phyloP scores from a whole-genome alignment of 2,113 vertebrate genomes.

The Neolamprologus fasciatus region DNA sequence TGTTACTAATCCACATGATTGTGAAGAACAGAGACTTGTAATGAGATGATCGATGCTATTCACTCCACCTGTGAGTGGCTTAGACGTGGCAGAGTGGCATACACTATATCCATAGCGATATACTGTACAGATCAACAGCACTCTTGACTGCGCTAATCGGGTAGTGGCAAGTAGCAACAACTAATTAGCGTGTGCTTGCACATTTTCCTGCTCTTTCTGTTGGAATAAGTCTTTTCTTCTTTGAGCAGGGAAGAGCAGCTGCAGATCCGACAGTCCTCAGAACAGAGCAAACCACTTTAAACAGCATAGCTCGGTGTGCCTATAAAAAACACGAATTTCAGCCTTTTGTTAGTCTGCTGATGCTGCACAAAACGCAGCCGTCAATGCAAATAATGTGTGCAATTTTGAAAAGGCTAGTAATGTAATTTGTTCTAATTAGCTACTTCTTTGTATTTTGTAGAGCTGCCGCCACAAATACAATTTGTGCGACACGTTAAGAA shows the following conservation, averaged over 20 bases:
- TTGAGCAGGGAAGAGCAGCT: neutral
- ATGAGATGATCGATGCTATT: neutral
- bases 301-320: neutral
- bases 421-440: constrained; percentile 14
- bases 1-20: neutral
- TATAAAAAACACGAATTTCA: neutral
- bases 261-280: neutral
- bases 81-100: neutral
- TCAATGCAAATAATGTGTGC: neutral
- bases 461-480: neutral
- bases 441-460: neutral
- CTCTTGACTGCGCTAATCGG: constrained; percentile 51
- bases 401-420: neutral
- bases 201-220: constrained; percentile 11
- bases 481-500: neutral
- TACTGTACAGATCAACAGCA: neutral
- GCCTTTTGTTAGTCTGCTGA: constrained; percentile 19
- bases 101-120: neutral
- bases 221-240: neutral
- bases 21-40: neutral
- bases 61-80: neutral
- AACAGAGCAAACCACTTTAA: neutral
- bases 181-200: constrained; percentile 40
- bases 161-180: constrained; percentile 32
- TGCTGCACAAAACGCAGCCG: neutral